These are phyloP conservation scores for Paracentrotus lividus DNA, from an alignment of 53 echinoderm and acorn worm species.

Conservation along the genomic window DNA sequence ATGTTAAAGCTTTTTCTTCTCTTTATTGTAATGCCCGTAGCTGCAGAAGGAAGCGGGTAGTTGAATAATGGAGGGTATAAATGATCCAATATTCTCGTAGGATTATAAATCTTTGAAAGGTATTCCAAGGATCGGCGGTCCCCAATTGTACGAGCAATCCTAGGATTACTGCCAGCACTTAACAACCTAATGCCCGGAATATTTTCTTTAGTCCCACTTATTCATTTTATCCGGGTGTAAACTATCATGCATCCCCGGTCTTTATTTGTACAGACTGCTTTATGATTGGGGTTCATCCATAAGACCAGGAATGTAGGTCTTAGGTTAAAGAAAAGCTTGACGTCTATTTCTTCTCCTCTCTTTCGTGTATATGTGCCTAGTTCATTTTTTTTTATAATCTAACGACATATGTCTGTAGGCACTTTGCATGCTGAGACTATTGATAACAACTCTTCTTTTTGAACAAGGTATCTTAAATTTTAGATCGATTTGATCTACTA, in stretches of 20 bases:
- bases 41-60: neutral
- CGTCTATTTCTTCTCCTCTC: neutral
- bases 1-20: neutral
- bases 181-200: slow-evolving; percentile 28
- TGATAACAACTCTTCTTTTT: neutral
- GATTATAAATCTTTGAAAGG: slow-evolving; percentile 43
- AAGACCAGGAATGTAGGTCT: neutral
- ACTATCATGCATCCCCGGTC: neutral
- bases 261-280: neutral
- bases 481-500: neutral
- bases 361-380: neutral
- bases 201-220: neutral
- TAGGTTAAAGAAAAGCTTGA: neutral
- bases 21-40: neutral
- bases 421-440: neutral
- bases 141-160: neutral
- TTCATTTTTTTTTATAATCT: neutral
- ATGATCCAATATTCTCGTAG: neutral
- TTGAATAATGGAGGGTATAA: neutral
- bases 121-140: slow-evolving; percentile 5
- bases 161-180: slow-evolving; percentile 37
- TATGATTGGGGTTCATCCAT: neutral
- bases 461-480: neutral
- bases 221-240: slow-evolving; percentile 13
- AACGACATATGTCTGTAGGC: neutral